These are phyloP conservation scores for Okamejei kenojei DNA, from an alignment of 2,797 vertebrate genomes.

Conservation along the genomic window DNA sequence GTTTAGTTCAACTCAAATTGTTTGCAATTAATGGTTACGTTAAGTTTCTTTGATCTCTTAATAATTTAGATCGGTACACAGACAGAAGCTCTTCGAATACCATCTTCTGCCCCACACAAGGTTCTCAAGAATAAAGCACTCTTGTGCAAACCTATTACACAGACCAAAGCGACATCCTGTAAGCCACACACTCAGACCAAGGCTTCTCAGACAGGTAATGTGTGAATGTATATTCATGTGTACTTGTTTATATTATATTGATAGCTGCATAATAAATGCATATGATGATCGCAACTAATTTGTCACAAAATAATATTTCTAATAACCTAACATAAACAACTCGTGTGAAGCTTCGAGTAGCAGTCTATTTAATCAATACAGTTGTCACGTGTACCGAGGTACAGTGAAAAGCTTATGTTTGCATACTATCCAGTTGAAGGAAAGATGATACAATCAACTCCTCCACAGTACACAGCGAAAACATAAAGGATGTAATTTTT, in stretches of 20 bases:
- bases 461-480: too few species aligned
- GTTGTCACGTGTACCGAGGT: too few species aligned
- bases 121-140: conserved; percentile 93
- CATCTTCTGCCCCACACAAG: conserved; percentile 61
- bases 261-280: background rate
- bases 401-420: too few species aligned
- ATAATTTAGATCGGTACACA: conserved; percentile 69
- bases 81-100: conserved; percentile 69
- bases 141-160: conserved; percentile 84
- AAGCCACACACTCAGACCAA: conserved; percentile 75
- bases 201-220: conserved; percentile 80
- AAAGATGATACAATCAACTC: too few species aligned
- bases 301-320: background rate
- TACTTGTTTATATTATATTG: background rate
- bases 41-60: background rate
- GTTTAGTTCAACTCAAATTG: background rate
- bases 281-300: background rate
- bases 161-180: conserved; percentile 89
- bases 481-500: too few species aligned
- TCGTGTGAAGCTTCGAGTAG: background rate
- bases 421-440: too few species aligned
- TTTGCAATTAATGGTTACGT: background rate
- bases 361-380: background rate
- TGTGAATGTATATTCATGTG: background rate
- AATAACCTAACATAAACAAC: background rate